Evolutionary conservation across 2,888 invertebrate genomes (phyloP).

Genomic region (Ophioninae sp.): DNA sequence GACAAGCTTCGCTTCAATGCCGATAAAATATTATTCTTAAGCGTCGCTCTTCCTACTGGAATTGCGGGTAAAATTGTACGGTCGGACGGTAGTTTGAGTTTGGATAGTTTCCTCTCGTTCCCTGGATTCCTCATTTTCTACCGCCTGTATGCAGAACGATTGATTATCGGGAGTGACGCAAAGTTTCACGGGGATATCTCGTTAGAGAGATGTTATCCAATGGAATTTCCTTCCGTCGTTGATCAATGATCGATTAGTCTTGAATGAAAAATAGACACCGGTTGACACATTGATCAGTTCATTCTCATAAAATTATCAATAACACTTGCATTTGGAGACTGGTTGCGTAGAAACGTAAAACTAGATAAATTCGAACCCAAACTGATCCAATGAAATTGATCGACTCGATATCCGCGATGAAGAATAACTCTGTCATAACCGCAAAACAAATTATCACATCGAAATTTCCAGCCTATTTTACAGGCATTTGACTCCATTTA

Average conservation of each 20-base stretch:
- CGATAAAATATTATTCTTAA: conserved; percentile 62
- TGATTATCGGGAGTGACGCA: conserved; percentile 47
- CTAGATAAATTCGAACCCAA: neutral
- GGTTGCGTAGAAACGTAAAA: neutral
- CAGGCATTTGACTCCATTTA: no score
- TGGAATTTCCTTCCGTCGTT: conserved; percentile 10
- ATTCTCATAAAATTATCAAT: neutral
- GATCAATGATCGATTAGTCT: conserved; percentile 39
- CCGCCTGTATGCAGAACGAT: conserved; percentile 26
- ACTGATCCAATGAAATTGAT: neutral
- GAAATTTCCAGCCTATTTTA: no score
- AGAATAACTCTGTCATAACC: neutral
- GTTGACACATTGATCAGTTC: neutral
- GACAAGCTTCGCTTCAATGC: conserved; percentile 51
- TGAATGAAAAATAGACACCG: conserved; percentile 7
- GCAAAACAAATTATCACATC: neutral
- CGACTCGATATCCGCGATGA: neutral
- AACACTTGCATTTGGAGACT: neutral
- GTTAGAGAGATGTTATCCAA: conserved; percentile 26
- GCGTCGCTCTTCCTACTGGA: conserved; percentile 32
- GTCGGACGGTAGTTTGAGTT: conserved; percentile 14
- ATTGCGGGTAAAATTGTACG: conserved; percentile 25
- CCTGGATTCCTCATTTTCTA: conserved; percentile 38
- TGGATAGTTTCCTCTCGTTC: conserved; percentile 20
- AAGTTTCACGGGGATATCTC: conserved; percentile 44